phyloP scores from a whole-genome alignment of 2,113 vertebrate genomes.

The Hystrix brachyura region DNA sequence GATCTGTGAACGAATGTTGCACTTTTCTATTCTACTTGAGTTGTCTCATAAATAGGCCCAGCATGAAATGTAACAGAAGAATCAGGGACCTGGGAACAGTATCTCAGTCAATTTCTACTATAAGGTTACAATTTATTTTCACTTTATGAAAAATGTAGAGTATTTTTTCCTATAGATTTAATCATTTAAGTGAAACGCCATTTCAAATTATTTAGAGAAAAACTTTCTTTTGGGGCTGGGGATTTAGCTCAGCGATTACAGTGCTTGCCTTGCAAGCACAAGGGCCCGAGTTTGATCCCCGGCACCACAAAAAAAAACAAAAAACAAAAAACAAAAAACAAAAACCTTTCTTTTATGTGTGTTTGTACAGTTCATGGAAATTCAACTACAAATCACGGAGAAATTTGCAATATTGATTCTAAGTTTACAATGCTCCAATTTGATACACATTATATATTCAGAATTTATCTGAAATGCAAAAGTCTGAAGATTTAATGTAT shows the following conservation, averaged over 20 bases:
- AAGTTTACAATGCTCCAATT: constrained; percentile 14
- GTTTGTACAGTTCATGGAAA: background rate
- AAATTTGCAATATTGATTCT: constrained; percentile 8
- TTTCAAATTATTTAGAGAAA: constrained; percentile 16
- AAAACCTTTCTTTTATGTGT: background rate
- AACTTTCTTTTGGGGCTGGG: background rate
- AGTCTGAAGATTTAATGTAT: constrained; percentile 51
- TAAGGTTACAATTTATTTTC: background rate
- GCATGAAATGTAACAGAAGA: background rate
- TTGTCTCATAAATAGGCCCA: background rate
- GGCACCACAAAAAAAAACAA: too few relatives aligned
- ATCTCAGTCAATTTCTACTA: background rate
- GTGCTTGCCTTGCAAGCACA: too few relatives aligned
- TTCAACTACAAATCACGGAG: constrained; percentile 25
- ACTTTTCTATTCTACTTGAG: background rate
- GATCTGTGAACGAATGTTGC: background rate
- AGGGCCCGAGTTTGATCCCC: too few relatives aligned
- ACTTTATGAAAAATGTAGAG: constrained; percentile 39
- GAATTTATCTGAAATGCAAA: constrained; percentile 48
- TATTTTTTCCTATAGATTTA: background rate
- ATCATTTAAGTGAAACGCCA: background rate
- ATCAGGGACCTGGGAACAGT: background rate
- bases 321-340: too few relatives aligned
- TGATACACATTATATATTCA: constrained; percentile 17
- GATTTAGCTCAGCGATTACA: too few relatives aligned